Evolutionary conservation across 1,140 invertebrate species (phyloP).

Genomic region (Sminthurinus signatus): DNA sequence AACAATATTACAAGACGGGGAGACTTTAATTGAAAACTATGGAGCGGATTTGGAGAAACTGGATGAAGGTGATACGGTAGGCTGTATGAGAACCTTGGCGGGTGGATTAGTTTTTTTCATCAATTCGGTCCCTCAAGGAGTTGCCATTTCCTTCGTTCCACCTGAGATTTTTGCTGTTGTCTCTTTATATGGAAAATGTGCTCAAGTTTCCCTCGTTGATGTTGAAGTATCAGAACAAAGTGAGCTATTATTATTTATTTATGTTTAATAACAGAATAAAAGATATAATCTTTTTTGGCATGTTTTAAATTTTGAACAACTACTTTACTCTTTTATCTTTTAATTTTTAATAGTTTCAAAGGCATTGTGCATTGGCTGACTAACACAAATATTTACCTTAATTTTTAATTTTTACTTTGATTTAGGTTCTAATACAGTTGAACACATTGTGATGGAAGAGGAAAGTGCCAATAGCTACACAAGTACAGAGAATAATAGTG

Average conservation of each 20-base stretch:
- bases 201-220: constrained; percentile 61
- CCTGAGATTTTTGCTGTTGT: constrained; percentile 72
- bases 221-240: constrained; percentile 36
- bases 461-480: constrained; percentile 12
- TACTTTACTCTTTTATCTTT: too few species aligned
- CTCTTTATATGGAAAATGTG: constrained; percentile 87
- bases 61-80: constrained; percentile 74
- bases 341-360: too few species aligned
- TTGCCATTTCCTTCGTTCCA: constrained; percentile 72
- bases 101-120: constrained; percentile 82
- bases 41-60: constrained; percentile 74
- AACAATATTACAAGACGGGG: constrained; percentile 75
- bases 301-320: too few species aligned
- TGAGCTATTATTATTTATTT: constrained; percentile 14
- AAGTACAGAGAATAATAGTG: constrained; percentile 36
- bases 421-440: constrained; percentile 36
- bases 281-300: too few species aligned
- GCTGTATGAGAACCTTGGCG: constrained; percentile 68
- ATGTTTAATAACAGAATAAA: too few species aligned
- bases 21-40: constrained; percentile 70
- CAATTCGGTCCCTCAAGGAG: constrained; percentile 79
- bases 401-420: neutral
- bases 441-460: constrained; percentile 32
- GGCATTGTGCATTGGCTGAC: too few species aligned
- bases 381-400: too few species aligned